These are phyloP conservation scores for Tupaia tana DNA, from an alignment of 2,113 vertebrate genomes.

Conservation along the genomic window DNA sequence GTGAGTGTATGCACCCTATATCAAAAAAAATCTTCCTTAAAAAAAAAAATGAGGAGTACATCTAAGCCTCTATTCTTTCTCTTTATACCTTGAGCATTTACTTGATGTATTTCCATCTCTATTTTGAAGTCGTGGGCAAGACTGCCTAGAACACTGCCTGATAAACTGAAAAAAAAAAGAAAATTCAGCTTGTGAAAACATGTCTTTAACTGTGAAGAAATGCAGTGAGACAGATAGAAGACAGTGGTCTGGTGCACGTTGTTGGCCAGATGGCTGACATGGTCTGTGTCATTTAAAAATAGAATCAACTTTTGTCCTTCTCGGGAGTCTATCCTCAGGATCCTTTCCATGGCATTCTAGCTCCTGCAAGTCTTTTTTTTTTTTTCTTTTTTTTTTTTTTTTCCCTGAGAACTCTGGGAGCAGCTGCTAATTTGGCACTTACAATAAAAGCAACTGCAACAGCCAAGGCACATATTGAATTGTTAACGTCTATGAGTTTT, in stretches of 20 bases:
- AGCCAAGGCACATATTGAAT: not conserved
- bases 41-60: no score
- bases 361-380: not conserved
- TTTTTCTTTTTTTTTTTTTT: not conserved
- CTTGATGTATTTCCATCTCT: not conserved
- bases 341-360: not conserved
- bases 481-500: not conserved
- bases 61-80: not conserved
- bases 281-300: not conserved
- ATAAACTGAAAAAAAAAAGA: not conserved
- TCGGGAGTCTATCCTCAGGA: not conserved
- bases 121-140: not conserved
- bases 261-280: not conserved
- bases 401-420: not conserved
- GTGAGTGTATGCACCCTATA: no score
- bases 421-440: not conserved
- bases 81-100: not conserved
- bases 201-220: not conserved
- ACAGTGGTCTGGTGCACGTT: fast-evolving
- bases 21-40: no score
- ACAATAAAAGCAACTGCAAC: not conserved
- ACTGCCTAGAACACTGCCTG: not conserved
- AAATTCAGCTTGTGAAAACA: not conserved
- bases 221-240: fast-evolving
- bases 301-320: not conserved